Evolutionary conservation across 2,888 invertebrate genomes (phyloP), one percentile per base, ranked within the genome.

Genomic region (Drosophila subquinaria): DNA sequence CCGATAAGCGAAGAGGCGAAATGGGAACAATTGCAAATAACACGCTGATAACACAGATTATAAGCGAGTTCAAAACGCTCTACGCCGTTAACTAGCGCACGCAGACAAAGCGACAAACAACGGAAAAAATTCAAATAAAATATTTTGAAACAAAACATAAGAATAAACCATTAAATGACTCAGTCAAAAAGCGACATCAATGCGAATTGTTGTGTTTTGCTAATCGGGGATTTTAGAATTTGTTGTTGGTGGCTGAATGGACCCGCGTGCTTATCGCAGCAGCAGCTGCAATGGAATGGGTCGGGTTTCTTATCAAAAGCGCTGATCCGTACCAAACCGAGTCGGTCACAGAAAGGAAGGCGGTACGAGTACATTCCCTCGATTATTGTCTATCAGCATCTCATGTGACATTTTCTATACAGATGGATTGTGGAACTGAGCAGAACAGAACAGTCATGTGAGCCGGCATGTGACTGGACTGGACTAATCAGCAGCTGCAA

Each of bases 401-500:
- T 79, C 66, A 75, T 74, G 69, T 63, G 75, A 69, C 61, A 51
- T 53, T 75, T 53, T 75, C 62, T 40, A 53, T 52, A 61, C 62
- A 53, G 61, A 61, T 64, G 36, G 59, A 52, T 42, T 52, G 30
- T 56, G 48, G 47, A 51, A 45, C 17, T 9, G 35, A 27, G 5
- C 4, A n/a, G 43, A 48, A 45, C 17, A 13, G 35, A 15, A 15
- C 1, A n/a, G 71, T 87, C 89, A 83, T 89, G 89, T 81, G 82
- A 71, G 72, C 70, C 56, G 69, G 61, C 89, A 89, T 84, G 82
- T 84, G 82, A 87, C 85, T 69, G 55, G 27, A 5, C 1, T 17
- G 45, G 35, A 30, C 50, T 60, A 45, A 76, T 80, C 81, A 66
- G 47, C 59, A 52, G 60, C 69, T 55, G 60, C 47, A 38, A 62